phyloP scores from a whole-genome alignment of 2,113 vertebrate species.

The Tupaia chinensis region DNA sequence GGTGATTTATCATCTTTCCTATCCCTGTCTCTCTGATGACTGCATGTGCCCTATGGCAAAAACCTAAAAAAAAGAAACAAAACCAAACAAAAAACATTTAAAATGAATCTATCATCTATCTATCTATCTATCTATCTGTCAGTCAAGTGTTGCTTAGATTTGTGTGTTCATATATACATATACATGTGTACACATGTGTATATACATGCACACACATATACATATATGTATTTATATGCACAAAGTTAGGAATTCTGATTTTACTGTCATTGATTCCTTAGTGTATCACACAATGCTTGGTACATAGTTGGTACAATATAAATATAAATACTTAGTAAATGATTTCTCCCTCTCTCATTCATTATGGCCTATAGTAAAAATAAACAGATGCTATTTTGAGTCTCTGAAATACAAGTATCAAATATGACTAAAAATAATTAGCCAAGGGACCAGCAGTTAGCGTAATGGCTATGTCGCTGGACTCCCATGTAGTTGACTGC shows the following conservation, averaged over 20 bases:
- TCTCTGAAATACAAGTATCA: not conserved
- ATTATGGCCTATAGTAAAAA: not conserved
- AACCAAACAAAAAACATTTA: too few species aligned
- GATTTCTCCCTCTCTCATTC: not conserved
- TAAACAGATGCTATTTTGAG: not conserved
- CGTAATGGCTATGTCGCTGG: too few species aligned
- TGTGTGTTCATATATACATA: not conserved
- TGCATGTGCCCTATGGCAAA: too few species aligned
- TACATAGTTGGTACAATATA: not conserved
- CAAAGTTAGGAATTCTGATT: not conserved
- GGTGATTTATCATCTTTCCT: too few species aligned
- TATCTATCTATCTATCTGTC: too few species aligned
- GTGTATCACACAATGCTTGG: not conserved
- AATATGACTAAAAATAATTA: not conserved
- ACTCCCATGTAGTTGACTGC: too few species aligned
- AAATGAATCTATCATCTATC: too few species aligned
- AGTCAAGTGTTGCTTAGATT: not conserved
- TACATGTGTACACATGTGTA: not conserved
- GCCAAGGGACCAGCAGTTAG: not conserved
- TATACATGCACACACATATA: not conserved
- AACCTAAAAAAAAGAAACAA: too few species aligned
- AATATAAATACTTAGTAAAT: slow-evolving; percentile 10
- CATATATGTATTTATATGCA: not conserved
- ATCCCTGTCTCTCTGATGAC: too few species aligned
- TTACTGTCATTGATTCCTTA: not conserved